A percentile compares a stretch with the other conserved stretches of the same genome.
These are phyloP conservation scores for Oscheius onirici DNA, from an alignment of 2,888 invertebrate genomes.

Conservation along the genomic window DNA sequence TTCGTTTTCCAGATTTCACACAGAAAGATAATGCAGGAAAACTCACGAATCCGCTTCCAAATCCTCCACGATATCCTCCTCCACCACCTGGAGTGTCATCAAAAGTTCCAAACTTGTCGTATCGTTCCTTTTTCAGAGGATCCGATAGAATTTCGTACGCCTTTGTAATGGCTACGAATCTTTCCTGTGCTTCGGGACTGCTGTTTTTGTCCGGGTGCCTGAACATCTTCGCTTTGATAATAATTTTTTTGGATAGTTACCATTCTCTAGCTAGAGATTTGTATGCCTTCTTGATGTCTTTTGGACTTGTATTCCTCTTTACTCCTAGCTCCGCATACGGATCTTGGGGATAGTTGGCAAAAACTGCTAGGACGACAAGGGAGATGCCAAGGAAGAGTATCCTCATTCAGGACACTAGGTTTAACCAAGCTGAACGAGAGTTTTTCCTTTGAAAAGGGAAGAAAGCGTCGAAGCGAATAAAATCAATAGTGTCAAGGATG, in stretches of 20 bases:
- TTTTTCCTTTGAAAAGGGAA: background rate
- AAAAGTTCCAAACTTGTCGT: conserved; percentile 66
- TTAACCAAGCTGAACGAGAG: background rate
- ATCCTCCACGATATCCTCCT: conserved; percentile 29
- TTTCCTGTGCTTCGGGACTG: conserved; percentile 59
- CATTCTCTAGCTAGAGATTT: conserved; percentile 90
- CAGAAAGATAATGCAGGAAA: too few species aligned
- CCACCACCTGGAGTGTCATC: conserved; percentile 52
- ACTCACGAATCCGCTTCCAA: conserved; percentile 57
- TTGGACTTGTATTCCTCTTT: conserved; percentile 80
- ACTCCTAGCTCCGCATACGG: conserved; percentile 78
- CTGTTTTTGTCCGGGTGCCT: conserved; percentile 70
- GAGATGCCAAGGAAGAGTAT: background rate
- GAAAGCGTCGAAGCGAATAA: background rate
- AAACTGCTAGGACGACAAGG: background rate
- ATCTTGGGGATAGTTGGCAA: conserved; percentile 38
- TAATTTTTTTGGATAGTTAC: conserved; percentile 74
- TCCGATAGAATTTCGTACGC: conserved; percentile 67
- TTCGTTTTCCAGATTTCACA: too few species aligned
- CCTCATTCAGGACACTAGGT: conserved; percentile 21
- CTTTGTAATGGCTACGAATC: conserved; percentile 64
- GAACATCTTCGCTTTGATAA: conserved; percentile 1
- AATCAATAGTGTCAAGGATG: background rate
- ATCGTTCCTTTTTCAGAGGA: conserved; percentile 58
- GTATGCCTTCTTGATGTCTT: conserved; percentile 88